These are phyloP conservation scores for Shargacucullia verbasci DNA, from an alignment of 2,888 invertebrate genomes.

Conservation along the genomic window DNA sequence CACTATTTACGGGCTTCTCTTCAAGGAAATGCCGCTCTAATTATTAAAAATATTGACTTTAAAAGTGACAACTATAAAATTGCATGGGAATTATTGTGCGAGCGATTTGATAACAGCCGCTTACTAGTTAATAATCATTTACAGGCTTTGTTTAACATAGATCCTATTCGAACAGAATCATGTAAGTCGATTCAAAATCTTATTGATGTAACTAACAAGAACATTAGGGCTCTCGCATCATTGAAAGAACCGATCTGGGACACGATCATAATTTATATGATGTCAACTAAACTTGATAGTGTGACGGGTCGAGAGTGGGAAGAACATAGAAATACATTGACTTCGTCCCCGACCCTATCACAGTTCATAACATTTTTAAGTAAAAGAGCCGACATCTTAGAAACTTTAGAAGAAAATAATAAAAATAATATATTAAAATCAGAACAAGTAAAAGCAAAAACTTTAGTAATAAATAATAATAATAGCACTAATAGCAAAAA, in stretches of 20 bases:
- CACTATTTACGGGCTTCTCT: no score
- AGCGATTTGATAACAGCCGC: conserved; percentile 14
- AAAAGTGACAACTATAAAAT: conserved; percentile 1
- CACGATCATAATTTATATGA: background rate
- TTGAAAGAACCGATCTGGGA: background rate
- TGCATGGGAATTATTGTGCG: conserved; percentile 19
- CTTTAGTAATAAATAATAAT: background rate
- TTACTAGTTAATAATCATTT: background rate
- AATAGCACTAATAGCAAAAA: background rate
- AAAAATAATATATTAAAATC: no score
- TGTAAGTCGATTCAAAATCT: background rate
- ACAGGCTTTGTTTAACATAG: background rate
- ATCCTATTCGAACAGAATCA: background rate
- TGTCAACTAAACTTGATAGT: background rate
- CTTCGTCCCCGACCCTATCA: background rate
- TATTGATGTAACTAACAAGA: background rate
- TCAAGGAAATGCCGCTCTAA: conserved; percentile 4
- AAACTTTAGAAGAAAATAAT: background rate
- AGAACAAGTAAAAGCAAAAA: no score
- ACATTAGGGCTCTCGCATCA: background rate
- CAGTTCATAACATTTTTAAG: background rate
- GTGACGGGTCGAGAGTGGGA: background rate
- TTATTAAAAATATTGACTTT: conserved; percentile 6
- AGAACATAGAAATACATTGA: background rate
- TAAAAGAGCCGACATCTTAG: background rate